These are phyloP conservation scores for Cichladusa arquata DNA, from an alignment of 2,113 vertebrate genomes.

Conservation along the genomic window DNA sequence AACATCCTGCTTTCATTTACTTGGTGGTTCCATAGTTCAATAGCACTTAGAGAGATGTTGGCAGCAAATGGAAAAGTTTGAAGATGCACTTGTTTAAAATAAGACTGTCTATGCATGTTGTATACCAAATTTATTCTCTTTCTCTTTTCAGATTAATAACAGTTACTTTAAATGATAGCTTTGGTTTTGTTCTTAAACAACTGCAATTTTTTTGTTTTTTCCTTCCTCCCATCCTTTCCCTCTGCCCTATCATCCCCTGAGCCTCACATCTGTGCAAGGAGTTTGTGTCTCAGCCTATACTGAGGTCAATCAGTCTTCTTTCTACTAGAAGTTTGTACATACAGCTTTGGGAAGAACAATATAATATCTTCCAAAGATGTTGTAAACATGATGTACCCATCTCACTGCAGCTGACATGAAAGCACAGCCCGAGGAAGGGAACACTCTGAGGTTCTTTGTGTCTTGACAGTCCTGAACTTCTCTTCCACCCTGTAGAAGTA, in stretches of 20 bases:
- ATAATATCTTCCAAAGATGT: neutral
- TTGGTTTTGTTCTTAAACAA: neutral
- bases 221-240: rapidly evolving
- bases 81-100: neutral
- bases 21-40: slow-evolving; percentile 31
- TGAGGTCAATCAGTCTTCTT: neutral
- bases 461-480: neutral
- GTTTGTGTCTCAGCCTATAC: neutral
- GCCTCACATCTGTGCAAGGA: rapidly evolving
- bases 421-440: neutral
- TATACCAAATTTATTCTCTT: neutral
- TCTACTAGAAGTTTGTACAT: neutral
- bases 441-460: neutral
- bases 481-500: neutral
- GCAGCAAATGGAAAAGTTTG: slow-evolving; percentile 43
- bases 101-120: neutral
- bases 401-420: neutral
- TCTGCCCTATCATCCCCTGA: too few species aligned
- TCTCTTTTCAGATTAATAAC: neutral
- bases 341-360: neutral
- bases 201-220: neutral
- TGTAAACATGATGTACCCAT: neutral
- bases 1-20: slow-evolving; percentile 38
- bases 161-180: neutral
- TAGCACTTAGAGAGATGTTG: slow-evolving; percentile 28